Evolutionary conservation across 2,888 invertebrate species (phyloP).

Genomic region (Spatulosminthurus flaviceps): DNA sequence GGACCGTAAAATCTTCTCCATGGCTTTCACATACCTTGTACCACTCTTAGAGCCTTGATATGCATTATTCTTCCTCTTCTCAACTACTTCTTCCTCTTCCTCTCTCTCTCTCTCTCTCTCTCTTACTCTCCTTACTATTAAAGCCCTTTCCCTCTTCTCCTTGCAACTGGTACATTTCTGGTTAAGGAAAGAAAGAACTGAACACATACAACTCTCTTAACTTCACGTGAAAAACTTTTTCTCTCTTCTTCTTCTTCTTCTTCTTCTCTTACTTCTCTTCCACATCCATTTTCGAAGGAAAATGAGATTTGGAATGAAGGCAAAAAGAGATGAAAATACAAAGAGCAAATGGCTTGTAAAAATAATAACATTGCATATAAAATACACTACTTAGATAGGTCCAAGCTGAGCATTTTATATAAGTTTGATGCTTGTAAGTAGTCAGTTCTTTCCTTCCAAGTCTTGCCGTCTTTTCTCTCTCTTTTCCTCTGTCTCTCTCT

Average conservation of each 20-base stretch:
- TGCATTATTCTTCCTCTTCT: neutral
- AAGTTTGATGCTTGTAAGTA: slow-evolving; percentile 34
- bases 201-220: slow-evolving; percentile 32
- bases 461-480: slow-evolving; percentile 14
- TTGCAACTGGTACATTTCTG: neutral
- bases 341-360: slow-evolving; percentile 64
- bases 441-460: slow-evolving; percentile 35
- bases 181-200: slow-evolving; percentile 14
- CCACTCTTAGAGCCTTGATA: slow-evolving; percentile 45
- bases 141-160: neutral
- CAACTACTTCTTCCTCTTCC: neutral
- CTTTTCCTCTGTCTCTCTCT: neutral
- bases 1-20: neutral
- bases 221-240: slow-evolving; percentile 52
- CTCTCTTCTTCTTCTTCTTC: slow-evolving; percentile 38
- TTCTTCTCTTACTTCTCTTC: slow-evolving; percentile 43
- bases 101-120: slow-evolving; percentile 39
- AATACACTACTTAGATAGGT: slow-evolving; percentile 63
- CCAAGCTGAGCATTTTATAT: slow-evolving; percentile 54
- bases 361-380: slow-evolving; percentile 64
- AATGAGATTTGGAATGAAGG: slow-evolving; percentile 63
- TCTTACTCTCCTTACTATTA: slow-evolving; percentile 35
- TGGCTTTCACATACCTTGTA: slow-evolving; percentile 19
- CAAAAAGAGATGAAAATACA: slow-evolving; percentile 62
- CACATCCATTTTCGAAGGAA: slow-evolving; percentile 62